These are phyloP conservation scores for Brachionus asplanchnoidis DNA, from an alignment of 1,140 invertebrate genomes.

Conservation along the genomic window DNA sequence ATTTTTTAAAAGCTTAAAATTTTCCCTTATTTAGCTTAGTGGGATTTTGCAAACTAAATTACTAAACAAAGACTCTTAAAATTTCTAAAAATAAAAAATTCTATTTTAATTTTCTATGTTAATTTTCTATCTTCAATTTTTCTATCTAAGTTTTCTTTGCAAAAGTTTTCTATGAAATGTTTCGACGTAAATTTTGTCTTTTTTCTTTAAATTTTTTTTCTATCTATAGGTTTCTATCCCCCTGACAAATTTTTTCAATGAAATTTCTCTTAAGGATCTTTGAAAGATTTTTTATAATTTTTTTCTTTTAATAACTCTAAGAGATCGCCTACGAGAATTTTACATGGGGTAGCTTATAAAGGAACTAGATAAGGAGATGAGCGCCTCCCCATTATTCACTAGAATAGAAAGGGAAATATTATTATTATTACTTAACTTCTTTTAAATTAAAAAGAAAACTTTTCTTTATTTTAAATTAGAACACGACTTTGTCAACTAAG, in stretches of 20 bases:
- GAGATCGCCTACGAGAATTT: not conserved
- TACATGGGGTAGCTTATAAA: not conserved
- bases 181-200: constrained; percentile 7
- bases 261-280: not conserved
- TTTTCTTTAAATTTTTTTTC: not conserved
- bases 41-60: not conserved
- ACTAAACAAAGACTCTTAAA: not conserved
- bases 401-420: too few species aligned
- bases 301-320: too few species aligned
- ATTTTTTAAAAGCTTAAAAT: not conserved
- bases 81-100: not conserved
- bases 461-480: too few species aligned
- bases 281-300: too few species aligned
- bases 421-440: too few species aligned
- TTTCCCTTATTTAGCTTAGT: not conserved
- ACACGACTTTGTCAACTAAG: too few species aligned
- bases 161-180: constrained; percentile 3
- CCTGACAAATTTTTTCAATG: too few species aligned
- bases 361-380: too few species aligned
- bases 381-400: too few species aligned
- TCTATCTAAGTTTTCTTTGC: not conserved
- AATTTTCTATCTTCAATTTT: not conserved
- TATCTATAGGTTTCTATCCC: constrained; percentile 2
- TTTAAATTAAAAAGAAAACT: too few species aligned
- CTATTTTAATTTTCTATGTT: not conserved